A percentile compares a stretch with the other conserved stretches of the same genome.
phyloP scores from a whole-genome alignment of 2,888 invertebrate genomes.

The Chirona hameri region DNA sequence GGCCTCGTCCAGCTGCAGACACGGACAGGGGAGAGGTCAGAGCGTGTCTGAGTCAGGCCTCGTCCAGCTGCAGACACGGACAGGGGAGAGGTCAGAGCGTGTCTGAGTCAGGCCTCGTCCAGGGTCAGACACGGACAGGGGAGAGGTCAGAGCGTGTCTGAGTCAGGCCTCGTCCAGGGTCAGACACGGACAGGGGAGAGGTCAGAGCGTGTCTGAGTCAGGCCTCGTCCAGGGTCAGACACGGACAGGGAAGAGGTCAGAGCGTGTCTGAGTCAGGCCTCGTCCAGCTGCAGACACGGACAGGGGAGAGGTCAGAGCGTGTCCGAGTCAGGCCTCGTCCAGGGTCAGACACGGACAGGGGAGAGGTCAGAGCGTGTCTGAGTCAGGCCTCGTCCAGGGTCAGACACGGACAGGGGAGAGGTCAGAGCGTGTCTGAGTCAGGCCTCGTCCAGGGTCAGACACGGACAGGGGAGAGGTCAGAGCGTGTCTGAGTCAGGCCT shows the following conservation, averaged over 20 bases:
- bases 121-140: conserved; percentile 49
- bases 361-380: too few relatives aligned
- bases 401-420: not conserved
- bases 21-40: not conserved
- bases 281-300: conserved; percentile 59
- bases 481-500: too few relatives aligned
- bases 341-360: conserved; percentile 49
- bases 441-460: conserved; percentile 66
- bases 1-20: conserved; percentile 66
- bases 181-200: not conserved
- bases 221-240: conserved; percentile 66
- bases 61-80: conserved; percentile 59
- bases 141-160: too few relatives aligned
- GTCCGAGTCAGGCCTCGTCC: conserved; percentile 82
- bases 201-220: too few relatives aligned
- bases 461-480: not conserved
- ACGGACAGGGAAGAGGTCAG: not conserved
- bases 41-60: too few relatives aligned
- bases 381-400: conserved; percentile 78
- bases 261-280: too few relatives aligned
- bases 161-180: conserved; percentile 78
- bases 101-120: conserved; percentile 82
- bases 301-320: too few relatives aligned
- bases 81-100: too few relatives aligned
- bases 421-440: too few relatives aligned